Evolutionary conservation across 1,140 invertebrate species (phyloP), one percentile per base, ranked within the genome.

Genomic region (Tenebrio molitor): DNA sequence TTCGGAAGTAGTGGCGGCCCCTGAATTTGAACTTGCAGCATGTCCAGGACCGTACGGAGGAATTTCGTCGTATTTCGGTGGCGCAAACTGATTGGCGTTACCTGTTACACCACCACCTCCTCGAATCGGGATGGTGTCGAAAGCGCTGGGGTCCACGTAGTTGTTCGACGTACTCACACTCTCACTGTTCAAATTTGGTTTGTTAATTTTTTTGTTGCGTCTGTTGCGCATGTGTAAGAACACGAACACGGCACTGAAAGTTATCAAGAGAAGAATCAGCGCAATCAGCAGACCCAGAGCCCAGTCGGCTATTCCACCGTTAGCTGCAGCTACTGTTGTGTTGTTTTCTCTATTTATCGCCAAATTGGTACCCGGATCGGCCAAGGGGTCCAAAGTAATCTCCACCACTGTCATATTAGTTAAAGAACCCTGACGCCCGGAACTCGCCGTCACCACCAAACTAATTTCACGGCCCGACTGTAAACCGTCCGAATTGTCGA

Each of bases 31-130:
- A 79, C 92, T 93, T 0, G 90, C 90, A 4, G 89, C 87, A 80
- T 90, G 89, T 34, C 87, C 86, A 0, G 88, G 85, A 0, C 89
- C 90, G 77, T 95, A 97, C 1, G 94, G 93, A 12, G 93, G 93
- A 70, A 96, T 95, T 82, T 96, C 95, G 79, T 95, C 95, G 81
- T 96, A 96, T 78, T 95, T 95, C 0, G 94, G 94, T 7, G 93
- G 94, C 7, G 92, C 93, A 74, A 94, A 95, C 80, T 94, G 91
- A 25, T 90, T 90, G 84, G 85, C 0, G 84, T 84, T 12, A 83
- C 81, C 8, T n/a, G n/a, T n/a, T n/a, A 81, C 82, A 15, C 83
- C 77, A 33, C 86, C 87, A 3, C 80, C 80, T n/a, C 86, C 87
- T 76, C 92, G 85, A 68, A 95, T 94, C 0, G 93, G 92, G 63